Evolutionary conservation across 1,140 invertebrate genomes (phyloP), one percentile per base, ranked within the genome.

Genomic region (Drosophila orena): DNA sequence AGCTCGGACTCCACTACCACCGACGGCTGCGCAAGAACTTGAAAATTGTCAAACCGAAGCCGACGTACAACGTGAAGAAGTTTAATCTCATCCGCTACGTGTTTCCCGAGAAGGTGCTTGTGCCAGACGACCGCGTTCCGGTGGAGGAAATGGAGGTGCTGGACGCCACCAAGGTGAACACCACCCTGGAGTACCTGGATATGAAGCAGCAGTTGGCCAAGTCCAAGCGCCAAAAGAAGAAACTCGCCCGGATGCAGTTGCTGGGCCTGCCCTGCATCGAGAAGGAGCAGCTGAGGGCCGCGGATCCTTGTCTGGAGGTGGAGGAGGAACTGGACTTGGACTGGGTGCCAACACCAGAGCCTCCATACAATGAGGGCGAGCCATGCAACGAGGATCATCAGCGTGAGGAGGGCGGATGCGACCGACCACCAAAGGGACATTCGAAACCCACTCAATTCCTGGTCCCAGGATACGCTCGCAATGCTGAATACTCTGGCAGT

Each of bases 61-160:
- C 91, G 3, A 50, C 62, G 7, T 91, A 85, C 24, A 71, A 79
- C 7, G 83, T 91, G 0, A 79, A 66, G 17, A 92, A 92, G 42
- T 92, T 92, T 42, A 92, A 92, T 46, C 71, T 92, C 1, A 91
- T 90, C 14, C 77, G 90, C 1, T 92, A 89, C n/a, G 84, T 88
- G 3, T 92, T 78, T 42, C 79, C 73, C 27, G 83, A 70, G n/a
- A 79, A 68, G 46, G 68, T 73, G 10, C 44, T 88, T 6, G 83
- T 84, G 40, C 72, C 79, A 1, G 79, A 72, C 1, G 78, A 59
- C 4, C 60, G 43, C 0, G 56, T 61, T 14, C 46, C 50, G 1
- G 57, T 79, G 27, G 80, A 83, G 11, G 77, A 62, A 20, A 74
- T 75, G 42, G 64, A 70, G 24, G 81, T 52, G 17, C 68, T 79